phyloP scores from a whole-genome alignment of 2,113 vertebrate species.

The Acanthochromis polyacanthus region DNA sequence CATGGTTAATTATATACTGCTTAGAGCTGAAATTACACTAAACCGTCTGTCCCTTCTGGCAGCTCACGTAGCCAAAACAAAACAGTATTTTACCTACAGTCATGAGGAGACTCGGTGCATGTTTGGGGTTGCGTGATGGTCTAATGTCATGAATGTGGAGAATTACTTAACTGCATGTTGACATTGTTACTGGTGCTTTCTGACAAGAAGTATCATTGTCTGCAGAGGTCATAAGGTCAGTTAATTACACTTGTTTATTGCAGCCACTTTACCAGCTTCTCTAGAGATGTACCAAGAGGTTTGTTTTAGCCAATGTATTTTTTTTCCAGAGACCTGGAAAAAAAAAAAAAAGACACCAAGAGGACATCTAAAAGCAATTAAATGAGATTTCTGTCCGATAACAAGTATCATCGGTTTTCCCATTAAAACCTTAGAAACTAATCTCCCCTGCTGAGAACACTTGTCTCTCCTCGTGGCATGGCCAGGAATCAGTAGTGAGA shows the following conservation, averaged over 20 bases:
- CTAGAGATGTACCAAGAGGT: constrained; percentile 24
- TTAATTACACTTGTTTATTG: constrained; percentile 76
- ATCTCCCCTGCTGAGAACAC: constrained; percentile 70
- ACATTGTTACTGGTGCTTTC: constrained; percentile 64
- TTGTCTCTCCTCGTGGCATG: constrained; percentile 77
- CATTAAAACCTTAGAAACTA: constrained; percentile 72
- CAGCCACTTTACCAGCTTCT: constrained; percentile 55
- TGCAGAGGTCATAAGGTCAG: constrained; percentile 81
- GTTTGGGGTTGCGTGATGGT: constrained; percentile 2
- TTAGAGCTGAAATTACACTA: constrained; percentile 55
- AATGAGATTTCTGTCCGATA: constrained; percentile 65
- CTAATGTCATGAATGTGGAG: constrained; percentile 25
- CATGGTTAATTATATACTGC: constrained; percentile 65
- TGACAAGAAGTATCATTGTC: constrained; percentile 72
- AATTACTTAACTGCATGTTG: constrained; percentile 69
- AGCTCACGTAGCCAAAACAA: constrained; percentile 32
- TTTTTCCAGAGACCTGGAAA: constrained; percentile 16
- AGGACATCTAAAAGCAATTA: constrained; percentile 76
- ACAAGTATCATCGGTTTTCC: constrained; percentile 60
- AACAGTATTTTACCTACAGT: constrained; percentile 7
- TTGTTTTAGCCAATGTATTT: constrained; percentile 19
- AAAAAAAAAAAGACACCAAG: constrained; percentile 34
- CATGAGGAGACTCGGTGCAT: neutral
- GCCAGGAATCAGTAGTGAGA: constrained; percentile 77
- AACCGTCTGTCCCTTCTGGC: constrained; percentile 39